phyloP scores from a whole-genome alignment of 2,797 vertebrate genomes.

The Acanthurus leucopareius region DNA sequence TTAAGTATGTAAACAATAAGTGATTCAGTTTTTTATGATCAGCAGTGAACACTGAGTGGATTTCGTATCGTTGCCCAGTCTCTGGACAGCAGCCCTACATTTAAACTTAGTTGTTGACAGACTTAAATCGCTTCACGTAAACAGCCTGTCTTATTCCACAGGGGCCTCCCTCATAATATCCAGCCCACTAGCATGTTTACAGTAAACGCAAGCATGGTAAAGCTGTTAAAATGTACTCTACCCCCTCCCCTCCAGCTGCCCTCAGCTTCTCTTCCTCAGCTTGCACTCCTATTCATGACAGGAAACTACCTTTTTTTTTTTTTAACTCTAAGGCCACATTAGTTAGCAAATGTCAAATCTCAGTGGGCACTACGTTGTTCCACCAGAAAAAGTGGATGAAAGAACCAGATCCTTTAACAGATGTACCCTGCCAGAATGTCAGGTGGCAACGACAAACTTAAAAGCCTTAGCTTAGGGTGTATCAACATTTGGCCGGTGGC shows the following conservation, averaged over 20 bases:
- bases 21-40: background rate
- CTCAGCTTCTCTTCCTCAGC: conserved; percentile 27
- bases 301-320: conserved; percentile 24
- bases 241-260: conserved; percentile 4
- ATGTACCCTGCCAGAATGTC: background rate
- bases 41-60: background rate
- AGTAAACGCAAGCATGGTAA: conserved; percentile 70
- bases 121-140: conserved; percentile 67
- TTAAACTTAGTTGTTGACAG: conserved; percentile 64
- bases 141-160: conserved; percentile 61
- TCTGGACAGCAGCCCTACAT: conserved; percentile 35
- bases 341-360: conserved; percentile 29
- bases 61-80: background rate
- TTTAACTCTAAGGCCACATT: conserved; percentile 10
- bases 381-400: background rate
- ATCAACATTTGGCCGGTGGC: conserved; percentile 50
- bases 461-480: conserved; percentile 32
- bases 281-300: conserved; percentile 20
- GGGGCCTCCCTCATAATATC: conserved; percentile 70
- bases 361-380: background rate
- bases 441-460: conserved; percentile 31
- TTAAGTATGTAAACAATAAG: background rate
- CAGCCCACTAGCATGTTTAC: conserved; percentile 75
- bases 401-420: background rate
- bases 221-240: conserved; percentile 65